Evolutionary conservation across 2,797 vertebrate species (phyloP), one percentile per base, ranked within the genome.

Genomic region (Setipinna tenuifilis): DNA sequence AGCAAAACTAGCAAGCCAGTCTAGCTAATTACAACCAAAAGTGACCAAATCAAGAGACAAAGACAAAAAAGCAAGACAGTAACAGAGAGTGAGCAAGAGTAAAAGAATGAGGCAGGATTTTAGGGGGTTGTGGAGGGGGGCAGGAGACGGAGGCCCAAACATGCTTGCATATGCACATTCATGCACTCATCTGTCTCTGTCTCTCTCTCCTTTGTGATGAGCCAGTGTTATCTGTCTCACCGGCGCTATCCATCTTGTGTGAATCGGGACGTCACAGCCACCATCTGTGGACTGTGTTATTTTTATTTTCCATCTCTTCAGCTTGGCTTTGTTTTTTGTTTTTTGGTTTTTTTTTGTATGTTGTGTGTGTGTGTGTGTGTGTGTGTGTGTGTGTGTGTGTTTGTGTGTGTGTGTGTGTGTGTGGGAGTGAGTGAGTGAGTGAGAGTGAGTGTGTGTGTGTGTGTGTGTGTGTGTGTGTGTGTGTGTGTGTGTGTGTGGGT

Each of bases 221-320:
- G 83, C 71, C 85, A 85, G 83, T 84, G 81, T 83, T 86, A 82
- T 86, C 81, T 65, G 62, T 87, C 85, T 83, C 80, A 81, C 58
- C 3, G 12, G 28, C 62, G 57, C 88, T 68, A 88, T 89, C 83
- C 85, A 89, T 89, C 87, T 87, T 86, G 83, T 71, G 54, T 46
- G 1, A 82, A 88, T 85, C 25, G 31, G 71, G 57, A 88, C 82
- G 86, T 88, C 86, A 86, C 75, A 41, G 41, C 12, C 62, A 68
- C 86, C 87, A 87, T 88, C 87, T 90, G 87, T 85, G 86, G 65
- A 85, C 85, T 71, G 81, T 44, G 57, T 82, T 88, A 50, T 85
- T 87, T 81, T 59, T 25, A 82, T 85, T 84, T 44, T 87, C 25
- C 71, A 62, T 86, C 62, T 82, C 78, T 81, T 54, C 31, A 44